These are phyloP conservation scores for Drosophila nasuta DNA, from an alignment of 1,140 invertebrate genomes.

Conservation along the genomic window DNA sequence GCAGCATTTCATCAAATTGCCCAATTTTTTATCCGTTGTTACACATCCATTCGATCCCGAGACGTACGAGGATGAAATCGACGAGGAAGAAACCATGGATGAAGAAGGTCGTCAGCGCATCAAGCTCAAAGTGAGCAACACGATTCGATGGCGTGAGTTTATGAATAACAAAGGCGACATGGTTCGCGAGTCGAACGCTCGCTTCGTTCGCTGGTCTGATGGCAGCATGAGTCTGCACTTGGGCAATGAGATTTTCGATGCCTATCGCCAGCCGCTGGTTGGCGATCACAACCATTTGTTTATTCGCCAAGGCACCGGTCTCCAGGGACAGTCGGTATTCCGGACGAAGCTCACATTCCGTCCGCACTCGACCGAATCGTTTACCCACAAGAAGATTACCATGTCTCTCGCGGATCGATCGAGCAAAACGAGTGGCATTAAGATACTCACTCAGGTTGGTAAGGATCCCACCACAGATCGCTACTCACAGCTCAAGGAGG, in stretches of 20 bases:
- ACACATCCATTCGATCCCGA: conserved; percentile 97
- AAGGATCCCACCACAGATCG: conserved; percentile 97
- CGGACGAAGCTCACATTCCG: conserved; percentile 98
- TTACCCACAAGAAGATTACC: conserved; percentile 99
- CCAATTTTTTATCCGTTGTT: conserved; percentile 96
- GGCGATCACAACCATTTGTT: conserved; percentile 98
- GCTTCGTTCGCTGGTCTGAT: conserved; percentile 98
- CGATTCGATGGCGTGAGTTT: conserved; percentile 96
- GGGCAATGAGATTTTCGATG: conserved; percentile 98
- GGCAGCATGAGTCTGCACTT: conserved; percentile 98
- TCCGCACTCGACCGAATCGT: conserved; percentile 98
- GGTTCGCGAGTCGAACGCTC: conserved; percentile 96
- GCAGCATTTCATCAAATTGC: conserved; percentile 97
- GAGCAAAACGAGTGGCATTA: conserved; percentile 98
- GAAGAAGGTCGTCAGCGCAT: conserved; percentile 97
- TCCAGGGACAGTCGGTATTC: conserved; percentile 99
- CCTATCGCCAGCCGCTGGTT: conserved; percentile 95
- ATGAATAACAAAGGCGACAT: conserved; percentile 94
- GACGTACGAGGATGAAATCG: conserved; percentile 99
- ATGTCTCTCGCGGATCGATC: conserved; percentile 98
- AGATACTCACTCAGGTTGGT: conserved; percentile 97
- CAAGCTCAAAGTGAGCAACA: conserved; percentile 98
- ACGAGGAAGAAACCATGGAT: conserved; percentile 98
- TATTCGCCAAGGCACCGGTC: conserved; percentile 98
- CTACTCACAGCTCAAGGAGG: conserved; percentile 96